These are phyloP conservation scores for Stramonita haemastoma DNA, from an alignment of 2,888 invertebrate genomes.

Conservation along the genomic window DNA sequence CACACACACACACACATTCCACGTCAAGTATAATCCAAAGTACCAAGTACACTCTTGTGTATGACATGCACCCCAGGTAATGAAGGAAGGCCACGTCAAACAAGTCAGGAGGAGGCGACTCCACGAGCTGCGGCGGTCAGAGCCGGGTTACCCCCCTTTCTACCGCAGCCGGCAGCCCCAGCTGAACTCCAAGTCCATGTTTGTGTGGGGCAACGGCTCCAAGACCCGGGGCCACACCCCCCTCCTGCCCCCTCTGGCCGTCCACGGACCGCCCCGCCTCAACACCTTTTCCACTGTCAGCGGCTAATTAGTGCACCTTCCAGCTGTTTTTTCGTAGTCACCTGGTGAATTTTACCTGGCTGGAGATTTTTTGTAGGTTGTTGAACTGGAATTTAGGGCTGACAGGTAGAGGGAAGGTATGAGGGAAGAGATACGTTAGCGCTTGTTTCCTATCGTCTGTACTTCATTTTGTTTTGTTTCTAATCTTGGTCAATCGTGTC, in stretches of 20 bases:
- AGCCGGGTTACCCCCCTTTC: conserved; percentile 27
- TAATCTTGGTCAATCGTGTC: too few species aligned
- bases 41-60: too few species aligned
- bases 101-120: conserved; percentile 57
- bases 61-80: conserved; percentile 8
- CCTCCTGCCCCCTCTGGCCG: neutral
- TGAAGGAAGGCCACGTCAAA: conserved; percentile 58
- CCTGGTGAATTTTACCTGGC: too few species aligned
- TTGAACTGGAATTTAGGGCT: too few species aligned
- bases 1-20: too few species aligned
- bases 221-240: neutral
- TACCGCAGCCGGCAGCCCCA: conserved; percentile 23
- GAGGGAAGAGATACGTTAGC: neutral
- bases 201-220: conserved; percentile 14
- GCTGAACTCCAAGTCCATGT: conserved; percentile 10
- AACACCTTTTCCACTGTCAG: neutral
- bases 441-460: neutral
- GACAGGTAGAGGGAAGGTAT: too few species aligned
- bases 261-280: neutral
- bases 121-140: conserved; percentile 52
- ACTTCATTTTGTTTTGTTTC: neutral
- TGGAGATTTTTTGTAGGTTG: too few species aligned
- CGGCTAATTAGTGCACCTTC: neutral
- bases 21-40: too few species aligned
- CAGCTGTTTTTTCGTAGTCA: too few species aligned